Evolutionary conservation across 1,140 invertebrate species (phyloP).

Genomic region (Pentalonia nigronervosa): DNA sequence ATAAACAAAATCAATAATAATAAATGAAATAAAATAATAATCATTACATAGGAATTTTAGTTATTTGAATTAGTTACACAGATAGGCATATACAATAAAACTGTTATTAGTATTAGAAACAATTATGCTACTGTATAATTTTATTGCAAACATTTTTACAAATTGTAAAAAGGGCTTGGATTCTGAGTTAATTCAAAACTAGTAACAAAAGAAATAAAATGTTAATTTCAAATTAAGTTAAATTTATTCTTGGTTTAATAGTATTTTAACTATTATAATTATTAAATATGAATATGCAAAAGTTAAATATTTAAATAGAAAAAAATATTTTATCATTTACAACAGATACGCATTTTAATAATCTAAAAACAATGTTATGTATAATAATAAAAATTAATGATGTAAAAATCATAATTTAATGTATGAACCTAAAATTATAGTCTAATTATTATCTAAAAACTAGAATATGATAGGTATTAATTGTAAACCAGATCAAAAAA

Average conservation of each 20-base stretch:
- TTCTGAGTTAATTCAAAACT: not conserved
- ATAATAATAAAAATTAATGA: too few relatives aligned
- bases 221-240: too few relatives aligned
- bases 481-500: not conserved
- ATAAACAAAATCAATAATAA: not conserved
- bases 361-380: too few relatives aligned
- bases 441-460: not conserved
- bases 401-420: too few relatives aligned
- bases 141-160: not conserved
- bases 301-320: too few relatives aligned
- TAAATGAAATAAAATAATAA: not conserved
- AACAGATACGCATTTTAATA: too few relatives aligned
- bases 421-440: too few relatives aligned
- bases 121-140: not conserved
- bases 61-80: not conserved
- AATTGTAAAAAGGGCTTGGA: not conserved
- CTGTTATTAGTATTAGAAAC: not conserved
- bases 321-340: too few relatives aligned
- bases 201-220: not conserved
- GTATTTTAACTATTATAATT: not conserved
- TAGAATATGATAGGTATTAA: not conserved
- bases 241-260: too few relatives aligned
- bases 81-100: not conserved
- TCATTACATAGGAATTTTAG: not conserved
- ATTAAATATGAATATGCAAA: not conserved